These are phyloP conservation scores for Platyscapa corneri DNA, from an alignment of 1,140 invertebrate species.

Conservation along the genomic window DNA sequence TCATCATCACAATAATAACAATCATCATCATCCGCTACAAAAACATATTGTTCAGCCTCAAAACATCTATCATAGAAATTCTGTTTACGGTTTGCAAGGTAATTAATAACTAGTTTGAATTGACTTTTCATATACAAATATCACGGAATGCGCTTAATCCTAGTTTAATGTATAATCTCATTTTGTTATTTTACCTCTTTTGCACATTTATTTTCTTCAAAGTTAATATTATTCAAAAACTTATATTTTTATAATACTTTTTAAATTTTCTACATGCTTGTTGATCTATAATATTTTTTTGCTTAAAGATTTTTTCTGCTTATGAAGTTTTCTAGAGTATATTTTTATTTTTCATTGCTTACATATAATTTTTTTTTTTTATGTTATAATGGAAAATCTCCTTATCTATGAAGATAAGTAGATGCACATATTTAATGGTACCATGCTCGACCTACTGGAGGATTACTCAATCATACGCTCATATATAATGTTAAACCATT, in stretches of 20 bases:
- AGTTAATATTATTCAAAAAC: not conserved
- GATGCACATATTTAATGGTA: no score
- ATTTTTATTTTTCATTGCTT: not conserved
- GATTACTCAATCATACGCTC: no score
- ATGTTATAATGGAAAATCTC: no score
- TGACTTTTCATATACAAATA: conserved; percentile 16
- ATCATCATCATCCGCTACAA: conserved; percentile 75
- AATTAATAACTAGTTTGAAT: conserved; percentile 63
- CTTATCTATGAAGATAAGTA: no score
- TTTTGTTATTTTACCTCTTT: not conserved
- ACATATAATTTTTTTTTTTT: not conserved
- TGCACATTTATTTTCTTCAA: not conserved
- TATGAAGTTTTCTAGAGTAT: conserved; percentile 7
- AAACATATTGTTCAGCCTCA: conserved; percentile 78
- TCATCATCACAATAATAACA: conserved; percentile 71
- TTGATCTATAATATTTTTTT: conserved; percentile 4
- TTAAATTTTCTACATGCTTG: conserved; percentile 12
- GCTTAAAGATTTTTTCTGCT: not conserved
- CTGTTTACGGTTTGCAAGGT: conserved; percentile 80
- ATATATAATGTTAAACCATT: no score
- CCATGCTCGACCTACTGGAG: no score
- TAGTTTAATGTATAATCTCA: conserved; percentile 9
- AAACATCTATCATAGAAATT: conserved; percentile 78
- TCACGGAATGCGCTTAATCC: conserved; percentile 47
- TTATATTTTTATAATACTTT: not conserved